Conservation (phyloP, 1,140 invertebrate genomes). For the Rhysida immarginata region DNA sequence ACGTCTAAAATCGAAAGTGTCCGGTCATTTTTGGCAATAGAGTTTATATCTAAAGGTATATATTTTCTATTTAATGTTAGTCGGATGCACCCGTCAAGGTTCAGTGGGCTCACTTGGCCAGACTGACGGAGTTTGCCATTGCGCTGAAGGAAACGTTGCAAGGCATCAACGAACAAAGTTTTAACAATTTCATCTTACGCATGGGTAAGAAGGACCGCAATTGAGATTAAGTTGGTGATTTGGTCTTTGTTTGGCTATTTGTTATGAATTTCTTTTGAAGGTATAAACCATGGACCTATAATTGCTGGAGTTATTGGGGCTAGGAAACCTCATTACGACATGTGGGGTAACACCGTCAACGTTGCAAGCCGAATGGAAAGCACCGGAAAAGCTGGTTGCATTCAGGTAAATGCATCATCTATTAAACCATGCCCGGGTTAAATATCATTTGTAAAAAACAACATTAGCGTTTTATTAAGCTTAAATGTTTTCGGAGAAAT, state of each 20-base stretch:
- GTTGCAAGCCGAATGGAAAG: conserved; percentile 92
- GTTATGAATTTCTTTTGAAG: conserved; percentile 31
- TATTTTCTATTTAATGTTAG: no score
- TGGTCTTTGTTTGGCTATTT: conserved; percentile 11
- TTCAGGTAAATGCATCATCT: no score
- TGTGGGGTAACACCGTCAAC: conserved; percentile 93
- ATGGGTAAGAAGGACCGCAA: conserved; percentile 55
- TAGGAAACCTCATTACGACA: conserved; percentile 87
- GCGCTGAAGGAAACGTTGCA: conserved; percentile 75
- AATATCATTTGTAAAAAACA: no score
- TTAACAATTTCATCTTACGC: conserved; percentile 86
- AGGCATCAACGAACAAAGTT: conserved; percentile 84
- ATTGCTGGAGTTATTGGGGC: conserved; percentile 89
- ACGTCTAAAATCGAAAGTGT: no score
- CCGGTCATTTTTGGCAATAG: no score
- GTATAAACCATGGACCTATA: conserved; percentile 88
- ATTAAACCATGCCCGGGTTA: no score
- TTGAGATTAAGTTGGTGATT: conserved; percentile 10
- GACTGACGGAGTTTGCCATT: conserved; percentile 76
- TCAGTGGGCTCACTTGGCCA: conserved; percentile 66
- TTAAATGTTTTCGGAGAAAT: no score
- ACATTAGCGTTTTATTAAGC: no score
- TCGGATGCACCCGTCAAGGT: conserved; percentile 48
- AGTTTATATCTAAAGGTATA: no score
- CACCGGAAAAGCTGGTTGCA: conserved; percentile 83